Conservation (phyloP, 2,888 invertebrate species). For the Chouioia cunea region DNA sequence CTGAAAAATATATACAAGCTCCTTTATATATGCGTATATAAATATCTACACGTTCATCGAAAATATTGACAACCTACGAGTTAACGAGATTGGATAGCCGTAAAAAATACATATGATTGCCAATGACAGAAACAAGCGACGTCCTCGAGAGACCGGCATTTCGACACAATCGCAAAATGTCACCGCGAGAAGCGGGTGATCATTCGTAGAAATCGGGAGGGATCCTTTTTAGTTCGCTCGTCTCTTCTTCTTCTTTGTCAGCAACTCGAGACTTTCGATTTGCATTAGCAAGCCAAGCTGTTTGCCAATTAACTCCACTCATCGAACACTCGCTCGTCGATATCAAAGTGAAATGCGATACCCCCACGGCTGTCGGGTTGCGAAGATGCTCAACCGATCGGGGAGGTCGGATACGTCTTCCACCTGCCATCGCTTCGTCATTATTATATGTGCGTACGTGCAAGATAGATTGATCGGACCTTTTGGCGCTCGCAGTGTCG, state of each 20-base stretch:
- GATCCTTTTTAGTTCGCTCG: too few relatives aligned
- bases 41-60: too few relatives aligned
- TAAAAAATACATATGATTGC: conserved; percentile 25
- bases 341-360: conserved; percentile 58
- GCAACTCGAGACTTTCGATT: conserved; percentile 46
- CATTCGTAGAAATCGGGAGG: conserved; percentile 39
- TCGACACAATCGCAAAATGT: conserved; percentile 15
- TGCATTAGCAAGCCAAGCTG: conserved; percentile 40
- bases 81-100: too few relatives aligned
- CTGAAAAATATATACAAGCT: too few relatives aligned
- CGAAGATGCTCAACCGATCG: conserved; percentile 55
- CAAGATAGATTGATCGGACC: too few relatives aligned
- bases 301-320: conserved; percentile 45
- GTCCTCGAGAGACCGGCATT: background rate
- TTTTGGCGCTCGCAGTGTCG: too few relatives aligned
- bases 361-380: conserved; percentile 49
- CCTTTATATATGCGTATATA: background rate
- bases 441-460: background rate
- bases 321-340: conserved; percentile 32
- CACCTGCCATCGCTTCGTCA: conserved; percentile 59
- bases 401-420: conserved; percentile 63
- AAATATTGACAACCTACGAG: too few relatives aligned
- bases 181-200: conserved; percentile 19
- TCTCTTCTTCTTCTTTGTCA: background rate
- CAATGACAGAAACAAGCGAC: conserved; percentile 18